Evolutionary conservation across 2,797 vertebrate genomes (phyloP), one percentile per base, ranked within the genome.

Genomic region (Adrianichthys oophorus): DNA sequence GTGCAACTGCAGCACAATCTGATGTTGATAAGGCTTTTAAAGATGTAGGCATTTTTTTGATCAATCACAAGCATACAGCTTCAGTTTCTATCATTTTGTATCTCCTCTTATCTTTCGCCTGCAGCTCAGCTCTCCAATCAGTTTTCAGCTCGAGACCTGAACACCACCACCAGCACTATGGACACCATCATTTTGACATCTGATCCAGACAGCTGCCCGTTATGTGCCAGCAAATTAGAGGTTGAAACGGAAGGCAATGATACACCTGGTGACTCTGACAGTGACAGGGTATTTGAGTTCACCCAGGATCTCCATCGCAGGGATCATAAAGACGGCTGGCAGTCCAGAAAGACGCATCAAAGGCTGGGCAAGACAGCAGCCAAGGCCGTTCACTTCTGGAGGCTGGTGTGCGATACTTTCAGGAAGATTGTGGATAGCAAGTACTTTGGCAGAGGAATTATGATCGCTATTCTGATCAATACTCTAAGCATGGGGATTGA

Each of bases 401-500:
- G 90, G 2, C 77, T 97, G 74, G 93, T 98, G 82, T 98, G 95
- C 0, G 94, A 97, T 73, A 99, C 97, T 0, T 92, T 98, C 66
- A 89, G 93, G 72, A 93, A 95, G 68, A 98, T 98, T 18, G 96
- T 98, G 74, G 96, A 98, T 82, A 98, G 97, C 92, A 97, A 98
- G 67, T 98, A 98, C 85, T 98, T 98, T 86, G 96, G 94, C 76
- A 90, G 95, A 41, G 97, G 96, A 61, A 98, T 98, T 86, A 98
- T 98, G 97, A 95, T 97, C 8, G 97, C 97, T 56, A 98, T 98
- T 64, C 91, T 98, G 4, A 96, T 98, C 75, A 98, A 98, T 59
- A 98, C 96, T 0, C 93, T 98, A 84, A 98, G 96, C 89, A 98
- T 98, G 96, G 96, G 96, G 66, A 98, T 98, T 0, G 96, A 98